A percentile compares a stretch with the other conserved stretches of the same genome.
Conservation (phyloP, 1,140 invertebrate species). For the Eurosta solidaginis region DNA sequence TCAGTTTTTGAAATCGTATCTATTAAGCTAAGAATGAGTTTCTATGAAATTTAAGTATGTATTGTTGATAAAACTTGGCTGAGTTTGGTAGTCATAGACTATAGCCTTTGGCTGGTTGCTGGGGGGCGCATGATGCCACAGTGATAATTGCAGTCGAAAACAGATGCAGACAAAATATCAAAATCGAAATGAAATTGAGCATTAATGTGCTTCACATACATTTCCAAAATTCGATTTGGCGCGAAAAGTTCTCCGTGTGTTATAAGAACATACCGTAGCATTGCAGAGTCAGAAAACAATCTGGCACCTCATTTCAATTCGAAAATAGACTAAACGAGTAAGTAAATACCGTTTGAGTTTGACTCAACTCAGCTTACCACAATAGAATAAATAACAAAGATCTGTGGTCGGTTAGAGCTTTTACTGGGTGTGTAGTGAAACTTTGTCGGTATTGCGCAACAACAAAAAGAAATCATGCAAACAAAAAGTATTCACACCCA, state of each 20-base stretch:
- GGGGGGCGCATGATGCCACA: not conserved
- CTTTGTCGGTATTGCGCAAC: not conserved
- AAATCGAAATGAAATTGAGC: conserved; percentile 58
- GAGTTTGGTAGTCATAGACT: too few relatives aligned
- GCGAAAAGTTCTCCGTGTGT: too few relatives aligned
- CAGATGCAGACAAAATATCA: conserved; percentile 36
- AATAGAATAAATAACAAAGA: not conserved
- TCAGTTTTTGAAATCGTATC: too few relatives aligned
- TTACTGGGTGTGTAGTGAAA: not conserved
- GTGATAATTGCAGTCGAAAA: conserved; percentile 13
- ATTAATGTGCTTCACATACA: conserved; percentile 54
- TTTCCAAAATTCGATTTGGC: too few relatives aligned
- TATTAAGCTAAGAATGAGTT: too few relatives aligned
- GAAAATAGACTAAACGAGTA: too few relatives aligned
- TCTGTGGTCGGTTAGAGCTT: not conserved
- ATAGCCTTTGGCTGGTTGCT: too few relatives aligned
- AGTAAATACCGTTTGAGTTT: not conserved
- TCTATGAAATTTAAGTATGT: too few relatives aligned
- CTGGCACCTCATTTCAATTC: not conserved
- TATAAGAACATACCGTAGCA: not conserved
- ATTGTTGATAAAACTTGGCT: too few relatives aligned
- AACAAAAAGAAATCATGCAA: not conserved
- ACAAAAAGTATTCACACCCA: not conserved
- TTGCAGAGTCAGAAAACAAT: not conserved
- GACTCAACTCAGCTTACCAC: not conserved